Base-by-base conservation (phyloP, 2,113 vertebrate species). In the Ivindomyrus marchei region DNA sequence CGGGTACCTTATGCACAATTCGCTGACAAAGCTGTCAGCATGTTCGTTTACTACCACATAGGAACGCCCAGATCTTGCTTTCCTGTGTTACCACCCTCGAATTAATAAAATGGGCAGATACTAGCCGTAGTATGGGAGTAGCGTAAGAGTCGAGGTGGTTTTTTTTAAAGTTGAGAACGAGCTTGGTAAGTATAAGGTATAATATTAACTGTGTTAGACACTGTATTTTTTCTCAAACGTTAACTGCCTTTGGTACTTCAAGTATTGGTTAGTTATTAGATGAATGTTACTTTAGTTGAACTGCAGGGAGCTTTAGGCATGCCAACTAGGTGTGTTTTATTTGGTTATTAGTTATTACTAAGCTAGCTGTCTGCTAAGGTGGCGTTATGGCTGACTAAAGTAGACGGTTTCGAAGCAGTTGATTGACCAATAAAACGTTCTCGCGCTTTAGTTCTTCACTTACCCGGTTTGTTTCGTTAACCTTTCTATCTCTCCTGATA, bases 81-180 rank as follows among this genome's bases (percentile, higher is more conserved):
- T 95, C 94, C 94, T 92, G 95, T 93, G 95, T 94, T 93, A 88
- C 95, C 95, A 94, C 95, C 95, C 95, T 95, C 95, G 92, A 91
- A 39, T 36, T 42, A 17, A 93, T 89, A 89, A 58, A 92, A 91
- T 91, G 89, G 90, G 86, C 90, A 66, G 56, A 15, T 19, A 70
- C 11, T 17, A 84, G 50, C 85, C 8, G 27, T 87, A 45, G 83
- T 47, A 80, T 36, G 74, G 74, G 19, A 45, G 1, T 27, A 3
- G 46, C 8, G 85, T 50, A 13, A 15, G 47, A 50, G 17, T 17
- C n/a, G 31, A 31, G n/a, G 47, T 39, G 50, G 27, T 27, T 52
- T 9, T 36, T 1, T 4, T 47, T 47, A n/a, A 42, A 46, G 83
- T 70, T 31, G 3, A 45, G 15, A 42, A 17, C 77, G 39, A 83